Conservation (phyloP, 2,888 invertebrate genomes). For the Drosophila yooni region DNA sequence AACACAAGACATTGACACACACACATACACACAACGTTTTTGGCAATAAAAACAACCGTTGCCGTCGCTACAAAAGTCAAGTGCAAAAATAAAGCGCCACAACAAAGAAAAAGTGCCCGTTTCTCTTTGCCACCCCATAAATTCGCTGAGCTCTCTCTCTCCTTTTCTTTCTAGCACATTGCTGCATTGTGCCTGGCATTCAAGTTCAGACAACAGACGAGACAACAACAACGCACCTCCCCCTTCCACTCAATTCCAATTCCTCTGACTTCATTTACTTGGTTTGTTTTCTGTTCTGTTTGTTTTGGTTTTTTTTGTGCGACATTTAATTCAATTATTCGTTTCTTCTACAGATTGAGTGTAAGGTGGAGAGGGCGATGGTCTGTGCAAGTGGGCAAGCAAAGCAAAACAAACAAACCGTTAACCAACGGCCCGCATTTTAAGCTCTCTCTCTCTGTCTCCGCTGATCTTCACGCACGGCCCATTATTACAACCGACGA, state of each 20-base stretch:
- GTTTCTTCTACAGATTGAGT: slow-evolving; percentile 20
- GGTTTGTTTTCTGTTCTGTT: slow-evolving; percentile 29
- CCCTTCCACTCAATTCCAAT: slow-evolving; percentile 12
- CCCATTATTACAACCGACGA: slow-evolving; percentile 34
- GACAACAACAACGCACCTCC: slow-evolving; percentile 18
- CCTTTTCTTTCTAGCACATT: slow-evolving; percentile 18
- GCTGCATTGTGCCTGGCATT: slow-evolving; percentile 51
- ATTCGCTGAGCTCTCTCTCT: slow-evolving; percentile 10
- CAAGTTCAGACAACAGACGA: slow-evolving; percentile 59
- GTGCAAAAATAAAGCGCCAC: slow-evolving; percentile 66
- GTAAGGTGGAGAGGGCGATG: not conserved
- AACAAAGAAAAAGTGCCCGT: slow-evolving; percentile 71
- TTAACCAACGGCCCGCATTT: slow-evolving; percentile 42
- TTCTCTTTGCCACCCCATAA: slow-evolving; percentile 22
- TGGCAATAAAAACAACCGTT: slow-evolving; percentile 70
- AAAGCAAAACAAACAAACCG: slow-evolving; percentile 50
- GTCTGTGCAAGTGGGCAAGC: slow-evolving; percentile 21
- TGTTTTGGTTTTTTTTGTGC: slow-evolving; percentile 34
- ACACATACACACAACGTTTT: slow-evolving; percentile 43
- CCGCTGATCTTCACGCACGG: slow-evolving; percentile 45
- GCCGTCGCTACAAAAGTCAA: slow-evolving; percentile 67
- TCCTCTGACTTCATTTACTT: slow-evolving; percentile 59
- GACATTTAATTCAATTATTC: slow-evolving; percentile 75
- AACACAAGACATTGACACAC: slow-evolving; percentile 25
- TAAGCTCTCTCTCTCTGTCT: slow-evolving; percentile 8